Percentiles rank a stretch among this genome's conserved stretches.
These are phyloP conservation scores for Blomia tropicalis DNA, from an alignment of 2,888 invertebrate species.

Conservation along the genomic window DNA sequence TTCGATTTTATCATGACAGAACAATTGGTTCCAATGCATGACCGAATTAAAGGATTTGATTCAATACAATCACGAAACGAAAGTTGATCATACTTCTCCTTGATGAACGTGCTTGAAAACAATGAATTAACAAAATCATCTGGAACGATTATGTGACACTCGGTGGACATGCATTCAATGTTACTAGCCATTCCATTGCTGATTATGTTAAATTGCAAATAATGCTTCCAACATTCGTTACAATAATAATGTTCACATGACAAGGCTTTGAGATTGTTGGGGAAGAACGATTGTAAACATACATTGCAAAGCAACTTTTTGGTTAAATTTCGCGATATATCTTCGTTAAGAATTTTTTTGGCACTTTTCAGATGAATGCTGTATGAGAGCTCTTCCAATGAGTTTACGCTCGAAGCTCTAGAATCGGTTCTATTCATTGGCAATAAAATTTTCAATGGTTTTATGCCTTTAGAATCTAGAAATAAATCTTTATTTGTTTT, in stretches of 20 bases:
- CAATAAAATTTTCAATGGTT: conserved; percentile 28
- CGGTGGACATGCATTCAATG: conserved; percentile 91
- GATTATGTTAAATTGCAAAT: conserved; percentile 92
- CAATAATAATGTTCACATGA: conserved; percentile 87
- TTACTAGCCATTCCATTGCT: conserved; percentile 61
- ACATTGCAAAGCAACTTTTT: conserved; percentile 35
- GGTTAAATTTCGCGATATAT: conserved; percentile 1
- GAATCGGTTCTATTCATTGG: background rate
- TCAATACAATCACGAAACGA: conserved; percentile 91
- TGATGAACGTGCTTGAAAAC: conserved; percentile 53
- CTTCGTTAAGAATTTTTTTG: background rate
- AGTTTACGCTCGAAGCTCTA: background rate
- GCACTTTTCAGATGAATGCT: background rate
- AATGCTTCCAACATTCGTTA: conserved; percentile 85
- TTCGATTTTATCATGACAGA: conserved; percentile 68
- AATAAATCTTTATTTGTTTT: conserved; percentile 45
- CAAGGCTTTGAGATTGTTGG: conserved; percentile 58
- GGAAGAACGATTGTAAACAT: conserved; percentile 51
- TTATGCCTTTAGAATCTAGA: conserved; percentile 37
- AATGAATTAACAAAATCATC: conserved; percentile 84
- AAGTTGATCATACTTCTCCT: conserved; percentile 82
- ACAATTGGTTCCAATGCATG: conserved; percentile 93
- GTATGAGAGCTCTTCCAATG: background rate
- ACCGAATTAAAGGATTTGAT: conserved; percentile 44
- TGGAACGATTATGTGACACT: conserved; percentile 82